Conservation (phyloP, 2,797 vertebrate species). For the Tauraco hartlaubi region DNA sequence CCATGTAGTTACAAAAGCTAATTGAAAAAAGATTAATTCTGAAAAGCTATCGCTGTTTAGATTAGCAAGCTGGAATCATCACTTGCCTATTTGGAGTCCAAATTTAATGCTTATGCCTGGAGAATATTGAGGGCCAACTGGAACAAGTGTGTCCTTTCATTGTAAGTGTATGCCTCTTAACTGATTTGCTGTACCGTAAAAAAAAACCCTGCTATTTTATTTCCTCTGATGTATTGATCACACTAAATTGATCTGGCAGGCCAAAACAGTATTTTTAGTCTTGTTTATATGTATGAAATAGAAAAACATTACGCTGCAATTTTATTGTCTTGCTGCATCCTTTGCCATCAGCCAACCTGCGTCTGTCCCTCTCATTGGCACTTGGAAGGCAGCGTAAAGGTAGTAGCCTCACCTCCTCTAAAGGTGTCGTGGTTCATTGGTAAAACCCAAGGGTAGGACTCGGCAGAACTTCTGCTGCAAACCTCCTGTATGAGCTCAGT, state of each 20-base stretch:
- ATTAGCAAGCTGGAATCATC: constrained; percentile 1
- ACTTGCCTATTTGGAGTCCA: constrained; percentile 9
- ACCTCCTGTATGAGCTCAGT: background rate
- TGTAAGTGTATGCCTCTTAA: background rate
- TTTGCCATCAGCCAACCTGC: background rate
- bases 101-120: background rate
- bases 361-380: background rate
- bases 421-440: background rate
- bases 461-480: background rate
- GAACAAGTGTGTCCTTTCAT: background rate
- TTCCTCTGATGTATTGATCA: background rate
- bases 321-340: background rate
- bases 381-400: background rate
- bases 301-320: background rate
- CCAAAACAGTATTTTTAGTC: background rate
- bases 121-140: background rate
- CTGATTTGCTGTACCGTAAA: background rate
- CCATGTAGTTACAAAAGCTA: background rate
- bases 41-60: background rate
- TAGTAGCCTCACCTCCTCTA: background rate
- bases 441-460: background rate
- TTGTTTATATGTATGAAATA: background rate
- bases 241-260: background rate
- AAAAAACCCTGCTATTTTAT: background rate
- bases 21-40: constrained; percentile 2